phyloP scores from a whole-genome alignment of 35 echinoderm and acorn worm genomes.

The Nesometra sesokonis region DNA sequence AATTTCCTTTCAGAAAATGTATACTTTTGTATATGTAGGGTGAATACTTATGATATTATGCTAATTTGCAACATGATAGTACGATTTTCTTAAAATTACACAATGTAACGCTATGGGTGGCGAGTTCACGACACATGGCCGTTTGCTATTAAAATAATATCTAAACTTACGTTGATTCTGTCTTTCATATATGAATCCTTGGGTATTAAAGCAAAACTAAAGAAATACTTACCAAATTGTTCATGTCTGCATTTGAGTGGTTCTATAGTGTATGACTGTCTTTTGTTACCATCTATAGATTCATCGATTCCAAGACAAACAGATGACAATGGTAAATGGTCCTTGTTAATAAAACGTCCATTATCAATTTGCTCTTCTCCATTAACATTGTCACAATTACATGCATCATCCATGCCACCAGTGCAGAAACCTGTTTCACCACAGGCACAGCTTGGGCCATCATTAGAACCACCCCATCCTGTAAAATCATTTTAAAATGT shows the following conservation, averaged over 20 bases:
- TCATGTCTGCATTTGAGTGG: not conserved
- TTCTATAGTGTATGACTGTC: not conserved
- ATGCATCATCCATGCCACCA: not conserved
- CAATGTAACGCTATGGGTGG: too few relatives aligned
- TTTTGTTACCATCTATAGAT: not conserved
- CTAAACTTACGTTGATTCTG: too few relatives aligned
- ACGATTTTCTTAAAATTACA: too few relatives aligned
- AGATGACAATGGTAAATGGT: not conserved
- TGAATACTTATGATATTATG: too few relatives aligned
- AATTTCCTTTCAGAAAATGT: too few relatives aligned
- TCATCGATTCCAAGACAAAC: not conserved
- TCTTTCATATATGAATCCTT: too few relatives aligned
- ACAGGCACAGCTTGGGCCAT: slow-evolving; percentile 4
- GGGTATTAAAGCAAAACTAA: too few relatives aligned
- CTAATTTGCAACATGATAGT: too few relatives aligned
- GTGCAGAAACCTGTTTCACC: slow-evolving; percentile 2
- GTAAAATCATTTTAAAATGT: not conserved
- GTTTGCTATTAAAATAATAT: too few relatives aligned
- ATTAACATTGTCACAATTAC: slow-evolving; percentile 6
- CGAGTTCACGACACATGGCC: too few relatives aligned
- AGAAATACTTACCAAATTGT: slow-evolving; percentile 12
- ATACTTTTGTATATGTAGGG: too few relatives aligned
- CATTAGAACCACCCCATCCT: slow-evolving; percentile 5
- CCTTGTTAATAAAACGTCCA: slow-evolving; percentile 1
- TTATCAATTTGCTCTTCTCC: not conserved